phyloP scores from a whole-genome alignment of 2,888 invertebrate species.

The Lycocerus yunnanus region DNA sequence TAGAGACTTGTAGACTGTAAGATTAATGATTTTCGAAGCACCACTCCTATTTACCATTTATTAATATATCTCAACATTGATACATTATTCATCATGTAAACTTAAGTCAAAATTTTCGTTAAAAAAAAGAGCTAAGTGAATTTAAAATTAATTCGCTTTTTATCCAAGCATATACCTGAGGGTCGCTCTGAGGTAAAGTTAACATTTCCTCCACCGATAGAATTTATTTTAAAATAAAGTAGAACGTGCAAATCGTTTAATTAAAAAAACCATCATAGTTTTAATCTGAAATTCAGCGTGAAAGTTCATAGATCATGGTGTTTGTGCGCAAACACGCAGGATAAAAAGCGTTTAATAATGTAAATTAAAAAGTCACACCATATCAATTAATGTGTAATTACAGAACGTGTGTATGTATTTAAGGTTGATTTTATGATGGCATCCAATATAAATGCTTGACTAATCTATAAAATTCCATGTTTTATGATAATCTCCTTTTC shows the following conservation, averaged over 20 bases:
- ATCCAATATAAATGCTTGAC: slow-evolving; percentile 24
- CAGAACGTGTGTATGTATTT: slow-evolving; percentile 16
- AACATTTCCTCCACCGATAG: background rate
- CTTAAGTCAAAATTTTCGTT: background rate
- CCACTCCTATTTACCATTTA: background rate
- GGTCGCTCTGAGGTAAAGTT: background rate
- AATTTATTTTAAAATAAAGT: background rate
- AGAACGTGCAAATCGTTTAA: background rate
- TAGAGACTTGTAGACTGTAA: slow-evolving; percentile 7
- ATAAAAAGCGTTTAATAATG: background rate
- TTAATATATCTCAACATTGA: background rate
- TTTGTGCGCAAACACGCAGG: background rate
- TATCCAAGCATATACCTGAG: background rate
- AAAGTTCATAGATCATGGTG: background rate
- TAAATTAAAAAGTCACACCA: background rate
- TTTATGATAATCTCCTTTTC: slow-evolving; percentile 28
- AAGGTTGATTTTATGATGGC: slow-evolving; percentile 26
- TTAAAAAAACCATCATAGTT: background rate
- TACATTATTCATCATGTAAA: background rate
- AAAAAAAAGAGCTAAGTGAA: background rate
- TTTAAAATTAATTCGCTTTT: background rate
- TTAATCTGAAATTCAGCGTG: background rate
- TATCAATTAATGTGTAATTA: slow-evolving; percentile 14
- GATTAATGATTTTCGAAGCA: slow-evolving; percentile 19
- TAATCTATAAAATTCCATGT: slow-evolving; percentile 33